Base-by-base conservation (phyloP, 2,888 invertebrate genomes). In the Zaprionus bogoriensis region DNA sequence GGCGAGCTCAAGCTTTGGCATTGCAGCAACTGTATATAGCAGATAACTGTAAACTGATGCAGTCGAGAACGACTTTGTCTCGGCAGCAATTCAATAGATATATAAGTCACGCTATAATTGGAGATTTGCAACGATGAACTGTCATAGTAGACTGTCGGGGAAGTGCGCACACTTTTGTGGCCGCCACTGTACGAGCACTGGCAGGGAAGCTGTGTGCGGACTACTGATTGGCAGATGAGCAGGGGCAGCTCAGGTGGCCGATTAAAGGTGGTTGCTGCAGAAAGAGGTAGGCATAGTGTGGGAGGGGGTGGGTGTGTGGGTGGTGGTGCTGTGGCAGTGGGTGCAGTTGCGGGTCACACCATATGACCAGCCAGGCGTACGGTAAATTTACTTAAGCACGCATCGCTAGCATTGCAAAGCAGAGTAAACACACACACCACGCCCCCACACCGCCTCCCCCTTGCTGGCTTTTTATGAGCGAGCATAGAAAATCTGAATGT, bases 301-400 rank as follows among this genome's bases (percentile, higher is more conserved):
- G 5, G 10, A 4, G 47, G 30, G 22, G 7, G 28, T 4, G 4
- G 19, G 20, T n/a, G n/a, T n/a, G n/a, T n/a, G 7, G 10, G 10
- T 22, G 32, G 45, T 2, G 27, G 27, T 9, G 27, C 9, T 3
- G 10, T n/a, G 10, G 32, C 32, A 1, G 32, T n/a, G n/a, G 47
- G 36, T 42, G n/a, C 17, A 9, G 6, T 9, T 22, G 45, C 28
- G 30, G 10, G 38, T 41, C 22, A 44, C 41, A 66, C 38, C 46
- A 61, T 53, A 66, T 53, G 62, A 30, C 17, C 59, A 70, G 46
- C 52, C 47, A 27, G 52, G 58, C 61, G 55, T 62, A 60, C 41
- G 54, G 51, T 30, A 47, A 50, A 71, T 82, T 81, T 67, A 66
- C 74, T 76, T 70, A 74, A 47, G 66, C 71, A 70, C 64, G 71